phyloP scores from a whole-genome alignment of 2,113 vertebrate species.

The Mohoua ochrocephala region DNA sequence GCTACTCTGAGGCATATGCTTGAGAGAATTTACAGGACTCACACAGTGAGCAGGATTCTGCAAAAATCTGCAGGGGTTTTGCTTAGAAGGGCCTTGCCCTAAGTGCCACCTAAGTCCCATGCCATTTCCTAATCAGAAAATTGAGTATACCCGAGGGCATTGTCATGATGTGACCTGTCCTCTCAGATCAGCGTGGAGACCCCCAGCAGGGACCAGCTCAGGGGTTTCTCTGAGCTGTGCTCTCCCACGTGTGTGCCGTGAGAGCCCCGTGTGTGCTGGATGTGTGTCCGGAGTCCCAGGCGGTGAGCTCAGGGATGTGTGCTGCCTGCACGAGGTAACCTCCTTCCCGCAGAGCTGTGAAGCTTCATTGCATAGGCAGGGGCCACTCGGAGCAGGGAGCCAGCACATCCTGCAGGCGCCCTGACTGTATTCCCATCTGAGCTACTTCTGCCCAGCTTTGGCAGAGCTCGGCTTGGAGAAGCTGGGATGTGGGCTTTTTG shows the following conservation, averaged over 20 bases:
- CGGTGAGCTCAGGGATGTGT: accelerated
- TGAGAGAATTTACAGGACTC: background rate
- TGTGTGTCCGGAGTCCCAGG: background rate
- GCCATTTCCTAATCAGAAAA: background rate
- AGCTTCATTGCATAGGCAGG: background rate
- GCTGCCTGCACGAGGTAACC: background rate
- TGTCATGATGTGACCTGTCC: background rate
- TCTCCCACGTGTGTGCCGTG: background rate
- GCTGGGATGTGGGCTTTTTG: background rate
- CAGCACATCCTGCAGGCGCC: background rate
- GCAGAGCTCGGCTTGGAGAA: background rate
- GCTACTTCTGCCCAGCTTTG: background rate
- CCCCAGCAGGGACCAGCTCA: background rate
- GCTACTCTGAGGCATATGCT: background rate
- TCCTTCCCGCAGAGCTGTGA: background rate
- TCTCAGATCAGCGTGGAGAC: background rate
- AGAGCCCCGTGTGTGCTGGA: too few relatives aligned
- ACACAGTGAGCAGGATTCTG: background rate
- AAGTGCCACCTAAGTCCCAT: background rate
- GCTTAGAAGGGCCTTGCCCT: background rate
- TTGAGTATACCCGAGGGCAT: background rate
- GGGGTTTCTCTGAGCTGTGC: background rate
- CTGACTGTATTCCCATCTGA: background rate
- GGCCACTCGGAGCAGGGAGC: background rate
- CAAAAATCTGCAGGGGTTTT: background rate